Evolutionary conservation across 2,888 invertebrate genomes (phyloP).

Genomic region (Gisinianus flammeolus): DNA sequence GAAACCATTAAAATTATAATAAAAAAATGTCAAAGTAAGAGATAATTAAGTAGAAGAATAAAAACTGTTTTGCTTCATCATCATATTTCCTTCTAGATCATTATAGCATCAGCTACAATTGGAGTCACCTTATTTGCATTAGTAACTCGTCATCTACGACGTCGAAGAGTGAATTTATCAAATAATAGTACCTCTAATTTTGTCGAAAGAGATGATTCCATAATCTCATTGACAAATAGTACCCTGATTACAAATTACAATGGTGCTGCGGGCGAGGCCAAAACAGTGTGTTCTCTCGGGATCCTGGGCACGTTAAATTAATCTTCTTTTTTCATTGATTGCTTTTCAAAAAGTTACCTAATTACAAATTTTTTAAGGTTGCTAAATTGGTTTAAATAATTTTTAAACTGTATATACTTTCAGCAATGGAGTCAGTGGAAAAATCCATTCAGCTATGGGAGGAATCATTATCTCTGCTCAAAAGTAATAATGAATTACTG

Average conservation of each 20-base stretch:
- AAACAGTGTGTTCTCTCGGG: constrained; percentile 37
- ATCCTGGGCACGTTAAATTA: constrained; percentile 14
- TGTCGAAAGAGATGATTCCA: constrained; percentile 36
- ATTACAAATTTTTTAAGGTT: neutral
- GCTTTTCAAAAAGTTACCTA: neutral
- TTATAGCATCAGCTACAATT: constrained; percentile 75
- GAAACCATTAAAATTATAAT: neutral
- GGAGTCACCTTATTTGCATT: constrained; percentile 83
- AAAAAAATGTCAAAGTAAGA: neutral
- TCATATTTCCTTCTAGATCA: constrained; percentile 68
- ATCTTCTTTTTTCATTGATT: neutral
- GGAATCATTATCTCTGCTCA: constrained; percentile 84
- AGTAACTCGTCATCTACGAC: constrained; percentile 78
- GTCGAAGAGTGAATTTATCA: constrained; percentile 60
- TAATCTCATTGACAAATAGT: constrained; percentile 41
- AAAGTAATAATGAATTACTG: constrained; percentile 70
- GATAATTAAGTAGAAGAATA: too few species aligned
- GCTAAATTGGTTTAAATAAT: constrained; percentile 19
- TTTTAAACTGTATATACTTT: constrained; percentile 23
- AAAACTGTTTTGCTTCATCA: too few species aligned
- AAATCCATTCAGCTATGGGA: constrained; percentile 94
- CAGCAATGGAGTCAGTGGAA: constrained; percentile 91
- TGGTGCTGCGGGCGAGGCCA: constrained; percentile 27
- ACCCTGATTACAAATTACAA: constrained; percentile 38
- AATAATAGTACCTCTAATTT: constrained; percentile 14